Base-by-base conservation (phyloP, 1,140 invertebrate species). In the Mesaphorura yosii region DNA sequence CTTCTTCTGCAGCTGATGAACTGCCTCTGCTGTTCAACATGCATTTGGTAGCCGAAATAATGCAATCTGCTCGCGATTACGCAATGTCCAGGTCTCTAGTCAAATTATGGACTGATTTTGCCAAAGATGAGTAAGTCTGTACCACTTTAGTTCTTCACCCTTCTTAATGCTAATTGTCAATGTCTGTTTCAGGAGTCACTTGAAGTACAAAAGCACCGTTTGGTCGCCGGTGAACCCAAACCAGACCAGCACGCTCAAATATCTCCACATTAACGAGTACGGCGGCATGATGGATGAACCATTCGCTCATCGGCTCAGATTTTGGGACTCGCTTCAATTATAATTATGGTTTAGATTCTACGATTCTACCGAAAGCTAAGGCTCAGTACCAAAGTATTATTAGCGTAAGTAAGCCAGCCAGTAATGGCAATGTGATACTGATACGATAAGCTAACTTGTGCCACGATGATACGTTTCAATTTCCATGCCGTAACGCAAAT, bases 21-120 rank as follows among this genome's bases (percentile, higher is more conserved):
- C 46, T 48, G 7, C 25, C 28, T 19, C 28, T 48, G 10, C 46
- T 29, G 3, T 48, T 48, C 19, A 48, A 48, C 19, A 48, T 31
- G 28, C 25, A 48, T 48, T 48, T 14, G 4, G 29, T 48, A 19
- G 28, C 46, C 4, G 46, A 48, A 31, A 48, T 48, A 31, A 20
- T 27, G 22, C 29, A 28, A 26, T n/a, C 15, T 10, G 15, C 46
- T 12, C 12, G 22, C 17, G 46, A 48, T 31, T 48, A 48, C 37
- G 7, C 15, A 12, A 31, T 48, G 46, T 25, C 17, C 25, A 48
- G 22, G 37, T 28, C 46, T 5, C 28, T 48, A 29, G 28, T 48
- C 25, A 48, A 48, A 31, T n/a, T 28, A 10, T 48, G 46, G 46
- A 31, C 28, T 31, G 28, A 48, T 48, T 48, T 48, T 48, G 46